Base-by-base conservation (phyloP, 2,888 invertebrate genomes). In the Protonemura montana region DNA sequence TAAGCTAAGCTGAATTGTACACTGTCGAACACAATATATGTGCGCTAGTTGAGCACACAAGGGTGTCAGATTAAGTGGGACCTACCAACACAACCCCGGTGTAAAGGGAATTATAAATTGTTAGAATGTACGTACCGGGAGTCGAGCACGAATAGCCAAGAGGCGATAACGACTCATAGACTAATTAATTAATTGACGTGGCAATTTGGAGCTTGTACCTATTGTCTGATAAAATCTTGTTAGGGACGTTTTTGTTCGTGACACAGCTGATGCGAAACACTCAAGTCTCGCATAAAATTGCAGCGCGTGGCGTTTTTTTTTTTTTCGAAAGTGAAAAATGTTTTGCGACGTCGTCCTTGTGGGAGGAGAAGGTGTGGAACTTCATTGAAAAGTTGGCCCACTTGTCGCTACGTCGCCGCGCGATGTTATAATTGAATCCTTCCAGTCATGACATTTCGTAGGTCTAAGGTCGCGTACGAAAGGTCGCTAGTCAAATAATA, bases 1-100 rank as follows among this genome's bases (percentile, higher is more conserved):
- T 35, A 35, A 35, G 35, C 59, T 59, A 59, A 59, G 59, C 59
- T 59, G 59, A 59, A 59, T 59, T 21, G 59, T 59, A 59, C 59
- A 59, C 59, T 59, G 59, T 59, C 59, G 59, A 59, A 59, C 59
- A 59, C 59, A 59, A 59, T 59, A 59, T 59, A 59, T 59, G 59
- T 59, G 59, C 59, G 59, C 59, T 59, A 59, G 59, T 59, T 59
- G 21, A 59, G 59, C 59, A 59, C 21, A 59, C 59, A 59, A 59
- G 59, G 59, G 59, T 59, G 59, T 59, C 59, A 59, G 59, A 59
- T 59, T 59, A 59, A 59, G 59, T 59, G 59, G 59, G 21, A 59
- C 7, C 59, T 21, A 16, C 2, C 59, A 7, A 59, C 59, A 59
- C 59, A 59, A 59, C 21, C 16, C 16, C 21, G 59, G 59, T 59